Conservation (phyloP, 2,797 vertebrate species). For the Poecilia picta region DNA sequence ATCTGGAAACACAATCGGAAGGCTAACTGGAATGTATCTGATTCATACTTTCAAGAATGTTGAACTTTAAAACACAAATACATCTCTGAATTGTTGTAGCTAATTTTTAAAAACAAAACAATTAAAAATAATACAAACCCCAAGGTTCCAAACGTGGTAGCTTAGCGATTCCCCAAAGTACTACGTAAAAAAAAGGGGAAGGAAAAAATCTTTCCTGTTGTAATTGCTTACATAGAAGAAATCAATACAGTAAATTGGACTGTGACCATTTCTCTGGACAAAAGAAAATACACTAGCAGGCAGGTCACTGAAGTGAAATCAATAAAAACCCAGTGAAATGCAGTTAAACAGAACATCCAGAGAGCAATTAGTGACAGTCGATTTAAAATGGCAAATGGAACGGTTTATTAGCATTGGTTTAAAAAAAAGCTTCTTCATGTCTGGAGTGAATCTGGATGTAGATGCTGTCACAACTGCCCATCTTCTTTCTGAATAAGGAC, state of each 20-base stretch:
- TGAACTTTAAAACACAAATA: background rate
- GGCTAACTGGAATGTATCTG: background rate
- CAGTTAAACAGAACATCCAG: conserved; percentile 32
- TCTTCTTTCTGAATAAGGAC: conserved; percentile 46
- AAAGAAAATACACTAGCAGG: conserved; percentile 49
- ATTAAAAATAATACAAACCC: conserved; percentile 1
- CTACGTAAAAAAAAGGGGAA: background rate
- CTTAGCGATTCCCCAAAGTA: conserved; percentile 1
- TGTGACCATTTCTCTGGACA: conserved; percentile 40
- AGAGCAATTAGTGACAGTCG: conserved; percentile 31
- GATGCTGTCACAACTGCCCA: conserved; percentile 10
- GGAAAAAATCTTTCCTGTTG: conserved; percentile 12
- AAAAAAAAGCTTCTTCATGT: conserved; percentile 26
- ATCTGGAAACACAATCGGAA: background rate
- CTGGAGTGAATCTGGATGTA: conserved; percentile 6
- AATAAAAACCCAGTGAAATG: conserved; percentile 42
- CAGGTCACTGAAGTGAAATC: conserved; percentile 54
- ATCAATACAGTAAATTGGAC: conserved; percentile 64
- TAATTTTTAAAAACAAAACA: background rate
- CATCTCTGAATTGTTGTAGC: conserved; percentile 8
- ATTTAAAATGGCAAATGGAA: conserved; percentile 31
- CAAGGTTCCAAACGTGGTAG: conserved; percentile 7
- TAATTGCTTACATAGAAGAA: conserved; percentile 43
- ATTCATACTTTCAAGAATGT: background rate
- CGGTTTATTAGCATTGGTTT: conserved; percentile 34